Conservation (phyloP, 2,797 vertebrate species). For the Brachyalestes nurse region DNA sequence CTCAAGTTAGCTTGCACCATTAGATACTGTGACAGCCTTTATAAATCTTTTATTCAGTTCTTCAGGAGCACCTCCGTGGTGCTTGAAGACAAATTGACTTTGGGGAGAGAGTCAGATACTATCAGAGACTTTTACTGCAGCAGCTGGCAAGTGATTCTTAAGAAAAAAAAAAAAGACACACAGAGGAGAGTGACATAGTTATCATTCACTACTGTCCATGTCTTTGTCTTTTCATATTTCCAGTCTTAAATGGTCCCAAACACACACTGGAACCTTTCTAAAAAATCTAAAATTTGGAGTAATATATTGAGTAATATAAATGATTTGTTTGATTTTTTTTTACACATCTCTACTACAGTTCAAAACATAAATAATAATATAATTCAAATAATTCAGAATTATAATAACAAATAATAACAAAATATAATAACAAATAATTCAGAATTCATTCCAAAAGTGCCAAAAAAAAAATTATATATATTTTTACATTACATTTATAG, state of each 20-base stretch:
- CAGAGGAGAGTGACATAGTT: slow-evolving; percentile 24
- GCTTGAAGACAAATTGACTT: slow-evolving; percentile 70
- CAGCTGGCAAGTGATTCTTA: slow-evolving; percentile 64
- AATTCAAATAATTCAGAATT: too few species aligned
- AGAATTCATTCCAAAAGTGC: too few species aligned
- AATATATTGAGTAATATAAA: too few species aligned
- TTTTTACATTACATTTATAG: too few species aligned
- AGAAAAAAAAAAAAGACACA: slow-evolving; percentile 37
- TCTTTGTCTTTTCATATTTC: background rate
- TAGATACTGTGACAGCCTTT: slow-evolving; percentile 68
- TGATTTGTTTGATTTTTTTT: too few species aligned
- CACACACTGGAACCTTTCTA: background rate
- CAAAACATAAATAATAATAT: too few species aligned
- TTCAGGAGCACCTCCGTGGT: slow-evolving; percentile 63
- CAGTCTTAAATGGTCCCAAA: background rate
- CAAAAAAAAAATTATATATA: too few species aligned
- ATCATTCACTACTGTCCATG: slow-evolving; percentile 8
- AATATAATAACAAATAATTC: too few species aligned
- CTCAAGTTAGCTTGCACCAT: slow-evolving; percentile 61
- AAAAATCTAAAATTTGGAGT: background rate
- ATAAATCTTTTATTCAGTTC: slow-evolving; percentile 74
- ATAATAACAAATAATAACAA: too few species aligned
- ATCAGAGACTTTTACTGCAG: slow-evolving; percentile 65
- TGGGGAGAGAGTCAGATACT: slow-evolving; percentile 69
- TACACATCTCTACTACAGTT: too few species aligned